Base-by-base conservation (phyloP, 1,140 invertebrate species). In the Bombus superbus region DNA sequence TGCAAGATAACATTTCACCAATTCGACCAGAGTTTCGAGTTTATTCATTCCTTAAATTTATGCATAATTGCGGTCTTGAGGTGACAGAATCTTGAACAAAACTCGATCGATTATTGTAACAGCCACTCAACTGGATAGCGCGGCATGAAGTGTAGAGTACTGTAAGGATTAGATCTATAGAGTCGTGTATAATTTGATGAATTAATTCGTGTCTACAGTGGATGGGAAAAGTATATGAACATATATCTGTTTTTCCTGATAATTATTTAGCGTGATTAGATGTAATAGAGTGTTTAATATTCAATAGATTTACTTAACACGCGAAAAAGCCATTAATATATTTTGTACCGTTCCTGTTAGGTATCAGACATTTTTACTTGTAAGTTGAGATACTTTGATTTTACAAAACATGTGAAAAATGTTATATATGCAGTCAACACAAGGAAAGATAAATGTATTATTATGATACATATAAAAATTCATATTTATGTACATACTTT, bases 11-110 rank as follows among this genome's bases (percentile, higher is more conserved):
- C 69, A 47, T 62, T 73, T 22, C 40, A n/a, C 18, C 69, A 13
- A 4, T 11, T 44, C n/a, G 15, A 11, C 53, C 0, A 10, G 15
- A 73, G 53, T 59, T 62, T 73, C 35, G 3, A 8, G 53, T 74
- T 74, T 62, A 74, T 81, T 79, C 40, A 22, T 66, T 80, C 62
- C 38, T 18, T n/a, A 44, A 81, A 40, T 73, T 74, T 64, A 59
- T 59, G 53, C 53, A 81, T 74, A 81, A 81, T 81, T 81, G 35
- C 4, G 35, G 40, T 38, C 11, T 32, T 0, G 80, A 59, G 47
- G 8, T 35, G 22, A 25, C 9, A 32, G 2, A 35, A 35, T 59
- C 74, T 47, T 1, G 28, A 40, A 53, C 53, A 13, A 28, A 38
- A 40, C 32, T 38, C 74, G 32, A 13, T n/a, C 15, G 25, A 75